Conservation (phyloP, 53 echinoderm and acorn worm species). For the Patiria pectinifera region DNA sequence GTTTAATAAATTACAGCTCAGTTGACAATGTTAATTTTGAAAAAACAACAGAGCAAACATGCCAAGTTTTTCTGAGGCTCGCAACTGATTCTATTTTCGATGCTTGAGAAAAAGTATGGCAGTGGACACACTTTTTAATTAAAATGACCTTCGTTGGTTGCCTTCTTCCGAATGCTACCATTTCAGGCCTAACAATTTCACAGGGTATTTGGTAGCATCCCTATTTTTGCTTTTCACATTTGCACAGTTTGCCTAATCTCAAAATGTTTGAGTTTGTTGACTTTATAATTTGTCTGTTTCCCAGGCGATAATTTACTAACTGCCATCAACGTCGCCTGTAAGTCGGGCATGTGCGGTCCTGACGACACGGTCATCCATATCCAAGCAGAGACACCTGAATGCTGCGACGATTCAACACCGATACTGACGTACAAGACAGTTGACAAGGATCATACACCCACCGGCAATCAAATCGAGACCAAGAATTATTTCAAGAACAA, state of each 20-base stretch:
- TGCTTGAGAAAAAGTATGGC: no score
- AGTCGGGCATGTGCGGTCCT: constrained; percentile 77
- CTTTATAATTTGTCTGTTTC: background rate
- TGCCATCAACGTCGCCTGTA: constrained; percentile 81
- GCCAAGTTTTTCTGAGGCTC: no score
- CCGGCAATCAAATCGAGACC: background rate
- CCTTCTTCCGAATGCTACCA: no score
- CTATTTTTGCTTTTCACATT: background rate
- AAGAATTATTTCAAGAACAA: background rate
- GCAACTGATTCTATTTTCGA: no score
- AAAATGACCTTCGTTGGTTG: no score
- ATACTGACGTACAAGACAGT: constrained; percentile 71
- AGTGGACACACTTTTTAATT: no score
- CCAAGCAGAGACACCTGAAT: constrained; percentile 70
- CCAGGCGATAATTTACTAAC: constrained; percentile 84
- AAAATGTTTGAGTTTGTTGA: background rate
- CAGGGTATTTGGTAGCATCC: background rate
- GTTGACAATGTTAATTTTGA: no score
- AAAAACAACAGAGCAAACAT: no score
- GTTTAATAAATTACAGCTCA: no score
- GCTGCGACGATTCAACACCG: constrained; percentile 54
- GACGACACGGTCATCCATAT: constrained; percentile 70
- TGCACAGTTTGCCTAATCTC: background rate
- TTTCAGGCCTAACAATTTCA: no score
- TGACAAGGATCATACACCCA: background rate